Evolutionary conservation across 2,797 vertebrate genomes (phyloP).

Genomic region (Poeciliopsis turneri): DNA sequence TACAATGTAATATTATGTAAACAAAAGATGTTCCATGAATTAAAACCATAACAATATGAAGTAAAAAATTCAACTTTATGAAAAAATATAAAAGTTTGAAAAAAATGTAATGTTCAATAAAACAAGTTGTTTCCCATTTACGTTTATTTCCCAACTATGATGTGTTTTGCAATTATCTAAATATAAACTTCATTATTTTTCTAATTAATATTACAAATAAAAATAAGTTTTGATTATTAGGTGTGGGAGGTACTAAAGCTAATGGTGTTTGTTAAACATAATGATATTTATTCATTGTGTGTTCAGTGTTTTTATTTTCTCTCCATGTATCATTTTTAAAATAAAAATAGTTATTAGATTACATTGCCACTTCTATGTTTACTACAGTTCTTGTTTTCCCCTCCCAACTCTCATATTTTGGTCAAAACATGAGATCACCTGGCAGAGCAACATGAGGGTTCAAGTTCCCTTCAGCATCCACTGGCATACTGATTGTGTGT

Average conservation of each 20-base stretch:
- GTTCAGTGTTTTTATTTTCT: not conserved
- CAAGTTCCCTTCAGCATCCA: constrained; percentile 72
- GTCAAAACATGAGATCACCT: constrained; percentile 78
- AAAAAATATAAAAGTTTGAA: not conserved
- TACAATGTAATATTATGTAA: not conserved
- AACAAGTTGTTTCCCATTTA: not conserved
- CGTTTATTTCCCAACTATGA: not conserved
- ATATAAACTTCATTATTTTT: not conserved
- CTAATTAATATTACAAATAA: not conserved
- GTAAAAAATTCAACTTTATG: not conserved
- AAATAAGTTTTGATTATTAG: not conserved
- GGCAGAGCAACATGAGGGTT: constrained; percentile 76
- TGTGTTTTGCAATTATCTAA: not conserved
- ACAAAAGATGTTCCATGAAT: not conserved
- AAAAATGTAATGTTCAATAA: not conserved
- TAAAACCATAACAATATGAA: not conserved
- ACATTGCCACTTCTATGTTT: constrained; percentile 37
- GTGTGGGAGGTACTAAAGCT: not conserved
- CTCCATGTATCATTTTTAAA: constrained; percentile 2
- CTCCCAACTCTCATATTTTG: constrained; percentile 34
- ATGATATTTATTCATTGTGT: not conserved
- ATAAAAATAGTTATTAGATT: constrained; percentile 20
- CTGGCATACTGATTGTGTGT: constrained; percentile 27
- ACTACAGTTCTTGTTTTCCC: constrained; percentile 30
- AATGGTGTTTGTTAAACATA: not conserved